A percentile compares a stretch with the other conserved stretches of the same genome.
phyloP scores from a whole-genome alignment of 2,888 invertebrate genomes.

The Hydrotaea cyrtoneurina region DNA sequence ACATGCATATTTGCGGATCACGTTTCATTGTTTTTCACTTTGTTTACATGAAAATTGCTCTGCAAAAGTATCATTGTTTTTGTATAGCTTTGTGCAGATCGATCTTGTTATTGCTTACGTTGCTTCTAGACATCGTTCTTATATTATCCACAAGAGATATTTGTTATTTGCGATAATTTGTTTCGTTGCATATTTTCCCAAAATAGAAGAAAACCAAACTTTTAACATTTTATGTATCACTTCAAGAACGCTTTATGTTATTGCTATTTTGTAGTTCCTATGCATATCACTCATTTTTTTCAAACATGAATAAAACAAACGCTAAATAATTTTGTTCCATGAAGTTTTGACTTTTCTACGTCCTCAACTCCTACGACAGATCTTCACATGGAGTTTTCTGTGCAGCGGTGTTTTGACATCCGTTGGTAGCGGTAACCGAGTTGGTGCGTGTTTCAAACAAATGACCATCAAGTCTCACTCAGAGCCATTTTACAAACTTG shows the following conservation, averaged over 20 bases:
- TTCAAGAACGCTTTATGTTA: slow-evolving; percentile 51
- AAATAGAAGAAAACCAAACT: not conserved
- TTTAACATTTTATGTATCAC: slow-evolving; percentile 30
- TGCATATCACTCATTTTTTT: no score
- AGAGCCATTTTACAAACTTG: no score
- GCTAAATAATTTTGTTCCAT: not conserved
- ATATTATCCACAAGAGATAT: no score
- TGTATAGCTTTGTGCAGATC: not conserved
- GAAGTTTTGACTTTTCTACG: not conserved
- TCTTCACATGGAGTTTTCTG: no score
- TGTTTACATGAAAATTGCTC: slow-evolving; percentile 31
- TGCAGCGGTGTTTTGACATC: no score
- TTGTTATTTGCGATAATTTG: not conserved
- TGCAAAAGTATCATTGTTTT: slow-evolving; percentile 30
- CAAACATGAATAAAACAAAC: slow-evolving; percentile 33
- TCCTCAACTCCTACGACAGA: no score
- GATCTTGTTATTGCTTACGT: not conserved
- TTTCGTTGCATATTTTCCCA: no score
- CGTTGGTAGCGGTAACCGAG: no score
- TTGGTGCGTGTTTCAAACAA: no score
- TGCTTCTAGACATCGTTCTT: not conserved
- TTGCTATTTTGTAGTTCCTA: slow-evolving; percentile 12
- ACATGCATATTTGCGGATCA: not conserved
- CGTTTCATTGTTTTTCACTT: slow-evolving; percentile 22
- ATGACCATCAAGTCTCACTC: no score